Evolutionary conservation across 2,797 vertebrate species (phyloP), one percentile per base, ranked within the genome.

Genomic region (Pangasius larnaudii): DNA sequence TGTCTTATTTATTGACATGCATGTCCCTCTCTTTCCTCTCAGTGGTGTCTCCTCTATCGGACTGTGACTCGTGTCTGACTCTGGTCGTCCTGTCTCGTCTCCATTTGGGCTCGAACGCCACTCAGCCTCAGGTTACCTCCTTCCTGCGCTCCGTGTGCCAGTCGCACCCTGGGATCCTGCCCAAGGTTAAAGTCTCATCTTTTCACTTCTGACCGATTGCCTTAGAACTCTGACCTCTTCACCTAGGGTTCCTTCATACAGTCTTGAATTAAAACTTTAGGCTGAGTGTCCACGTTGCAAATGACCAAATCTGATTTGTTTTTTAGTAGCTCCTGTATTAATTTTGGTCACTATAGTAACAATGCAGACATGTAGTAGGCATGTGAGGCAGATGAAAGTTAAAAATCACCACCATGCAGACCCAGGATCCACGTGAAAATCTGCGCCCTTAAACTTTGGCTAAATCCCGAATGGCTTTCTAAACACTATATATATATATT

Each of bases 161-260:
- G 13, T 14, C 72, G 1, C 46, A 91, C 0, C 61, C 90, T 63
- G 58, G 86, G 18, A 87, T 91, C 27, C 87, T 91, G 81, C 91
- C 92, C 1, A 93, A 96, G 95, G 96, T 95, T 53, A 30, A 89
- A 77, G 9, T 13, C 22, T 30, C 18, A 53, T 78, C 16, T 53
- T 30, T 46, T 36, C 69, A 72, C 36, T 72, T 42, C 36, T 72
- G 69, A 42, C 24, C 8, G 3, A 72, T 19, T 7, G 18, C 30
- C 36, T 71, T 19, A 27, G 18, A 80, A 33, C 19, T 58, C 51
- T 79, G 77, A 56, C 51, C 49, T 58, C 77, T 79, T 56, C 30
- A 36, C 30, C 5, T 8, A 30, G 51, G 9, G 6, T 56, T 33
- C 51, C 14, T 59, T 59, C 11, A 39, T 18, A 24, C 56, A 24